Evolutionary conservation across 2,888 invertebrate species (phyloP).

Genomic region (Calameuta filiformis): DNA sequence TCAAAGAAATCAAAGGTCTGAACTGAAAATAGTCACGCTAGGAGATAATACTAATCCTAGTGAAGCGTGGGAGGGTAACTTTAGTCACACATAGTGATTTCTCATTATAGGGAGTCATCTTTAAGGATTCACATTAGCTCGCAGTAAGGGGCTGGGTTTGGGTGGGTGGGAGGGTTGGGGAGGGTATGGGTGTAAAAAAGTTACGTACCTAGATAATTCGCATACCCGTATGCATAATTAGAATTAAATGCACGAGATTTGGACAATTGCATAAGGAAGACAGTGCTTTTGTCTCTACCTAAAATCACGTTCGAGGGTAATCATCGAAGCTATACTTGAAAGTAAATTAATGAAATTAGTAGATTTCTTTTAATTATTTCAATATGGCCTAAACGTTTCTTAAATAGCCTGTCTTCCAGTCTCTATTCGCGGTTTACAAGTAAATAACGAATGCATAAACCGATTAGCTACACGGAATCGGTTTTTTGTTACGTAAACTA

Average conservation of each 20-base stretch:
- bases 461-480: background rate
- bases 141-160: background rate
- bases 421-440: background rate
- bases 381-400: background rate
- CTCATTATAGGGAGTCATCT: background rate
- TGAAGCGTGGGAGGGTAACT: background rate
- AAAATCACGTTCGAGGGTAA: background rate
- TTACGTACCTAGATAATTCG: background rate
- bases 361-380: background rate
- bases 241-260: background rate
- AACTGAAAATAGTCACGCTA: slow-evolving; percentile 33
- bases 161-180: background rate
- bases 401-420: background rate
- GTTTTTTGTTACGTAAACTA: background rate
- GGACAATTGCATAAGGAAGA: background rate
- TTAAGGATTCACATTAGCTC: background rate
- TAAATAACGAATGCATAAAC: background rate
- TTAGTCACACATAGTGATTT: background rate
- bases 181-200: background rate
- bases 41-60: slow-evolving; percentile 9
- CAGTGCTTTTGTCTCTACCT: background rate
- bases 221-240: slow-evolving; percentile 1
- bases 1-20: slow-evolving; percentile 28
- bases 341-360: background rate
- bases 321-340: background rate